These are phyloP conservation scores for Bombus ignitus DNA, from an alignment of 1,140 invertebrate genomes.

Conservation along the genomic window DNA sequence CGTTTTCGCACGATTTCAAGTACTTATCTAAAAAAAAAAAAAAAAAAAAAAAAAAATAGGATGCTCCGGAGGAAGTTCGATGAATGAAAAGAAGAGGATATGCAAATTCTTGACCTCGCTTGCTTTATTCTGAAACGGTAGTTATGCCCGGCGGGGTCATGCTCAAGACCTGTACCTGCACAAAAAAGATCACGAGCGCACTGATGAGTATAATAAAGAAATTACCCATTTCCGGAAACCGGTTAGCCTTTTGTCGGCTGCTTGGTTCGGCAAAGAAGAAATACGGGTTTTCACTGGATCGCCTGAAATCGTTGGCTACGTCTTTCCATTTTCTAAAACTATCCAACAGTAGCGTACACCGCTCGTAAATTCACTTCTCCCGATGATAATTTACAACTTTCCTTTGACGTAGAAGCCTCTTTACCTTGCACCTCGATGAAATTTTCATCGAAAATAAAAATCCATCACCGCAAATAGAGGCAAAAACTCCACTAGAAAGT, in stretches of 20 bases:
- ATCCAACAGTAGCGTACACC: too few species aligned
- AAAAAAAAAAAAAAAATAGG: not conserved
- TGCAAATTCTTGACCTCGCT: constrained; percentile 15
- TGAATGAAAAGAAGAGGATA: not conserved
- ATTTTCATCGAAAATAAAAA: constrained; percentile 29
- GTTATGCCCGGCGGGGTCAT: not conserved
- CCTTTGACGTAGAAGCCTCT: not conserved
- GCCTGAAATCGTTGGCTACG: constrained; percentile 10
- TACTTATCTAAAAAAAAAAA: not conserved
- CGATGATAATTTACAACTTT: constrained; percentile 21
- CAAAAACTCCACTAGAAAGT: not conserved
- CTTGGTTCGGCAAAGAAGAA: not conserved
- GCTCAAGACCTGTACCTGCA: not conserved
- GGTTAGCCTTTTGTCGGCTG: constrained; percentile 60
- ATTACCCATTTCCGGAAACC: constrained; percentile 71
- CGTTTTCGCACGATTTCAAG: not conserved
- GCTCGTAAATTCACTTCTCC: not conserved
- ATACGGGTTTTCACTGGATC: constrained; percentile 46
- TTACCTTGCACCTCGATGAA: not conserved
- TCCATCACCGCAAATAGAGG: constrained; percentile 4
- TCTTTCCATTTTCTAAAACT: constrained; percentile 10
- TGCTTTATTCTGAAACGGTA: constrained; percentile 1
- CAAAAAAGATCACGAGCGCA: constrained; percentile 4
- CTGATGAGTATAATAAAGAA: constrained; percentile 47
- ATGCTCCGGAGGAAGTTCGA: not conserved